Evolutionary conservation across 1,140 invertebrate species (phyloP).

Genomic region (Penaeus japonicus): DNA sequence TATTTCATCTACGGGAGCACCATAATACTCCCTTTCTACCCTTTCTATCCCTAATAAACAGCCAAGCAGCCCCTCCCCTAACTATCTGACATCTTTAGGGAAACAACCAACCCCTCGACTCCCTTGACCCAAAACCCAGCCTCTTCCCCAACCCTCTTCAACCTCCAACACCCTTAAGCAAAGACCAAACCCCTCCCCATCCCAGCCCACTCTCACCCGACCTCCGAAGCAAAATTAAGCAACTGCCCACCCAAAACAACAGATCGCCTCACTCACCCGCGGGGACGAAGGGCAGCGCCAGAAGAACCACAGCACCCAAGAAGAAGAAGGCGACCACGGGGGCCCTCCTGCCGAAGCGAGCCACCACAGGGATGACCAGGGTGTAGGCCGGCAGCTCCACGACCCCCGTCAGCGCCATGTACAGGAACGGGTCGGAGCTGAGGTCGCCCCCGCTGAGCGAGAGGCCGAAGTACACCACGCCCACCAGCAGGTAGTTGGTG

Average conservation of each 20-base stretch:
- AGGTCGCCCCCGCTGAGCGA: slow-evolving; percentile 80
- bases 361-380: slow-evolving; percentile 75
- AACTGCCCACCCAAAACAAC: no score
- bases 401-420: slow-evolving; percentile 77
- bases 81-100: no score
- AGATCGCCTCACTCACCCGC: background rate
- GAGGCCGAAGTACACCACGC: slow-evolving; percentile 81
- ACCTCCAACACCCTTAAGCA: no score
- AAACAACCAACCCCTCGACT: no score
- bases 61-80: no score
- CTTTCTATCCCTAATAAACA: no score
- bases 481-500: slow-evolving; percentile 79
- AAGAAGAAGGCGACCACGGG: slow-evolving; percentile 65
- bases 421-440: slow-evolving; percentile 76
- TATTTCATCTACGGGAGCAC: no score
- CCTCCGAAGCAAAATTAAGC: background rate
- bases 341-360: slow-evolving; percentile 75
- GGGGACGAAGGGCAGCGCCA: background rate
- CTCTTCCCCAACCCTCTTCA: no score
- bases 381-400: slow-evolving; percentile 80
- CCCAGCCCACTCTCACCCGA: background rate
- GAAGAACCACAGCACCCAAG: background rate
- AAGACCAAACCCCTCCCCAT: background rate
- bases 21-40: no score
- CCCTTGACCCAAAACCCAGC: no score